Evolutionary conservation across 2,113 vertebrate genomes (phyloP).

Genomic region (Mastomys coucha): DNA sequence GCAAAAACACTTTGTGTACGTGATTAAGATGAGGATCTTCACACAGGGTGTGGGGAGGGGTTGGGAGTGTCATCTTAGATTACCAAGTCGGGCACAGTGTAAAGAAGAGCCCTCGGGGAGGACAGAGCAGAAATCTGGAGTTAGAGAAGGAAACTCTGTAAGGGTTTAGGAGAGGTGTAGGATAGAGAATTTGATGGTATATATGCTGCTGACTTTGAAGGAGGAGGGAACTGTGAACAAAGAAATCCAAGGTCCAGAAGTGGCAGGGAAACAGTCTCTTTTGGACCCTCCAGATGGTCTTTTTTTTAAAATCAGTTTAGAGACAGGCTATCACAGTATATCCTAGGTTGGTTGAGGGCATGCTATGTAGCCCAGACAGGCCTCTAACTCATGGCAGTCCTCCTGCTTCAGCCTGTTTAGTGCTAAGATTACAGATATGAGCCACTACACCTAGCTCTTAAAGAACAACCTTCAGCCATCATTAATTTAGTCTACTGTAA

Average conservation of each 20-base stretch:
- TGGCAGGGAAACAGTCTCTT: background rate
- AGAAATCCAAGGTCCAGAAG: background rate
- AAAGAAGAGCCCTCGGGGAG: background rate
- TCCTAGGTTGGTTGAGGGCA: background rate
- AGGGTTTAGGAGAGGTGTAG: background rate
- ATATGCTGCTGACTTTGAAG: background rate
- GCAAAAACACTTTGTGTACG: background rate
- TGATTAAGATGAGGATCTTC: conserved; percentile 13
- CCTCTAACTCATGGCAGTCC: background rate
- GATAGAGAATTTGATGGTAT: background rate
- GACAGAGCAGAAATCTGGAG: background rate
- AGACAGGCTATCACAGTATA: background rate
- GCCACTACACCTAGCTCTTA: background rate
- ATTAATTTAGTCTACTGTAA: background rate
- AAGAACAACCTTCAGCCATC: background rate
- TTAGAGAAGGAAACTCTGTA: background rate
- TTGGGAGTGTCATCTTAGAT: background rate
- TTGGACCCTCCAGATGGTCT: background rate
- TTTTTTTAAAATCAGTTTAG: background rate
- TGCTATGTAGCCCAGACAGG: background rate
- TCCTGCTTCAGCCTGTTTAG: background rate
- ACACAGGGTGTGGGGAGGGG: background rate
- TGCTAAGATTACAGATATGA: background rate
- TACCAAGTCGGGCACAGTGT: background rate
- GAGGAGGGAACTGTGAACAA: background rate